Conservation (phyloP, 2,888 invertebrate species). For the Hyles lineata region DNA sequence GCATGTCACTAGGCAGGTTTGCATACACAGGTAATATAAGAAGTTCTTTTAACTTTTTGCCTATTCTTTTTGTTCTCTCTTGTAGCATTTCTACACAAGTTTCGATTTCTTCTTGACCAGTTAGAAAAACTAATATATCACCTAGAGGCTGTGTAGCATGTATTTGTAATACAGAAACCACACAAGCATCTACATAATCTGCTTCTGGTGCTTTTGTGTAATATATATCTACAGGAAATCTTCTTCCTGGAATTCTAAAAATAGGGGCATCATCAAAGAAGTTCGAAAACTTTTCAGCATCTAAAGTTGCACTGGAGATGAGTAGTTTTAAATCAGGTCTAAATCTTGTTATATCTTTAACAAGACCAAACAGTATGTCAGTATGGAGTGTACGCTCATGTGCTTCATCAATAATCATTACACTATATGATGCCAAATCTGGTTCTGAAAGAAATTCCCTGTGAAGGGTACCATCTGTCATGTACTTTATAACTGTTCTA, state of each 20-base stretch:
- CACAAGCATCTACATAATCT: conserved; percentile 98
- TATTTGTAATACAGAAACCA: conserved; percentile 98
- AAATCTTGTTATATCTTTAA: conserved; percentile 97
- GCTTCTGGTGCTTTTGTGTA: conserved; percentile 99
- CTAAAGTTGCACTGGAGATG: conserved; percentile 98
- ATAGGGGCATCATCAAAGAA: conserved; percentile 99
- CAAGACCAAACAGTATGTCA: conserved; percentile 98
- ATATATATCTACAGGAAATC: conserved; percentile 99
- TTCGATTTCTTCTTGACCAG: conserved; percentile 96
- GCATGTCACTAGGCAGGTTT: conserved; percentile 99
- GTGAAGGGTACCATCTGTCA: conserved; percentile 99
- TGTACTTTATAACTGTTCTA: conserved; percentile 97
- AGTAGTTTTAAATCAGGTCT: conserved; percentile 97
- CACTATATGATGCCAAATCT: conserved; percentile 97
- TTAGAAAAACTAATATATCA: conserved; percentile 98
- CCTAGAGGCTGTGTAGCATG: conserved; percentile 98
- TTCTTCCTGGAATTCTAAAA: conserved; percentile 97
- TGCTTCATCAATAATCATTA: conserved; percentile 99
- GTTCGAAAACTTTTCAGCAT: conserved; percentile 98
- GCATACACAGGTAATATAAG: conserved; percentile 98
- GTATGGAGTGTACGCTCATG: conserved; percentile 99
- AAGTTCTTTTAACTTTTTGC: conserved; percentile 96
- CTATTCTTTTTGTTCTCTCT: conserved; percentile 95
- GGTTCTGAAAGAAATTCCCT: conserved; percentile 99
- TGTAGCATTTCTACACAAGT: conserved; percentile 94